Conservation (phyloP, 30 jellyfish, hydroid and myxozoan genomes). For the Hydra vulgaris region DNA sequence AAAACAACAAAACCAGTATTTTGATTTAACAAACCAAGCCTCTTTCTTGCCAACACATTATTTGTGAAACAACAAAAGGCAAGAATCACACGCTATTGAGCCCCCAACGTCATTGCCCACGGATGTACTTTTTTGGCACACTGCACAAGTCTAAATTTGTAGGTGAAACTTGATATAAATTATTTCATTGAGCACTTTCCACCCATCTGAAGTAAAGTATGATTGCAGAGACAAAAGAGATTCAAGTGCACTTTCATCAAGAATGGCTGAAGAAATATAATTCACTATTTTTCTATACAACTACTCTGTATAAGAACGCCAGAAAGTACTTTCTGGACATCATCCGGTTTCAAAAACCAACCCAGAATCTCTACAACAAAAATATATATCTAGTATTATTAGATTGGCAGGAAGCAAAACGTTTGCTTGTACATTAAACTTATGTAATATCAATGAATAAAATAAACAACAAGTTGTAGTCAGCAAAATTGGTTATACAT, state of each 20-base stretch:
- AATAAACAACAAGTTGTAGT: background rate
- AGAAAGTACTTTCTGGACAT: no score
- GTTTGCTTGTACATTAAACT: background rate
- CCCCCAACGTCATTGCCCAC: background rate
- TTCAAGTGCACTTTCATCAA: background rate
- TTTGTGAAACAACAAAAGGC: background rate
- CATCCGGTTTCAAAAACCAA: no score
- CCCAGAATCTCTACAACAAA: no score
- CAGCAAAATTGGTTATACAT: background rate
- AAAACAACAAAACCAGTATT: background rate
- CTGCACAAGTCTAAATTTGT: background rate
- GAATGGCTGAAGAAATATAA: background rate
- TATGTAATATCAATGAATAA: no score
- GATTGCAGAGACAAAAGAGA: background rate
- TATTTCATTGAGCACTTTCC: background rate
- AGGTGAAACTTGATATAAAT: background rate
- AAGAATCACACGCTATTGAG: background rate
- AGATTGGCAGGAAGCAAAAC: background rate
- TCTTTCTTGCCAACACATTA: background rate
- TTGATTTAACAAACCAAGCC: background rate
- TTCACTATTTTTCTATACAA: background rate
- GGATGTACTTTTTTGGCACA: background rate
- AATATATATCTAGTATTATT: background rate
- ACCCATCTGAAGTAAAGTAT: background rate
- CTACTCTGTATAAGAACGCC: background rate